Evolutionary conservation across 1,140 invertebrate genomes (phyloP), one percentile per base, ranked within the genome.

Genomic region (Apis florea): DNA sequence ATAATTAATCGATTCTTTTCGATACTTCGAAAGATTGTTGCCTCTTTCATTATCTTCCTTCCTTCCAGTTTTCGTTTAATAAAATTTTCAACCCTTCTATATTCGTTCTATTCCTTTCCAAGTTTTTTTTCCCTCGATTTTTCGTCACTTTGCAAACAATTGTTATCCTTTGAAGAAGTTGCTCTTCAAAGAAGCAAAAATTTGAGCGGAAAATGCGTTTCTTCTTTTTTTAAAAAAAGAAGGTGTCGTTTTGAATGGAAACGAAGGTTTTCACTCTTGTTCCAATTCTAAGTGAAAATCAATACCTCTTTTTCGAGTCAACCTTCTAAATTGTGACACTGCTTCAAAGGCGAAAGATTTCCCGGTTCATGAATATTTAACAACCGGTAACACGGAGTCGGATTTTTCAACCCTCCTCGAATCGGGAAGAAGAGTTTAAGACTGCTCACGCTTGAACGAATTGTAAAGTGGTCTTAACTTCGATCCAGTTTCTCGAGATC

Each of bases 321-420:
- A 53, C 11, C 19, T 26, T 77, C 64, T 56, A 69, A 68, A 69
- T 76, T 56, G 79, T 74, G 64, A 68, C 70, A 17, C 63, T 40
- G 66, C 31, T 24, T 19, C 31, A 53, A 58, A 78, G 78, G 31
- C 63, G 59, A 78, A 82, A 61, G 77, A 70, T 82, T 84, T 85
- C 40, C 31, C 58, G n/a, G 59, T 69, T 74, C 70, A 54, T 76
- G 81, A 86, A 75, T 80, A 82, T 79, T 77, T 82, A 86, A 82
- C 71, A 40, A 49, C 31, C 66, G 71, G 53, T 74, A 67, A 67
- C 78, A 66, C 69, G n/a, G 40, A n/a, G 15, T 6, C 54, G 63
- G 53, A 61, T 53, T 76, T 71, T 77, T 78, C 56, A 10, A n/a
- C 12, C 24, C n/a, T 1, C 10, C 47, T 47, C 21, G 10, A 19